A percentile compares a stretch with the other conserved stretches of the same genome.
phyloP scores from a whole-genome alignment of 2,797 vertebrate genomes.

The Myiotriccus ornatus region DNA sequence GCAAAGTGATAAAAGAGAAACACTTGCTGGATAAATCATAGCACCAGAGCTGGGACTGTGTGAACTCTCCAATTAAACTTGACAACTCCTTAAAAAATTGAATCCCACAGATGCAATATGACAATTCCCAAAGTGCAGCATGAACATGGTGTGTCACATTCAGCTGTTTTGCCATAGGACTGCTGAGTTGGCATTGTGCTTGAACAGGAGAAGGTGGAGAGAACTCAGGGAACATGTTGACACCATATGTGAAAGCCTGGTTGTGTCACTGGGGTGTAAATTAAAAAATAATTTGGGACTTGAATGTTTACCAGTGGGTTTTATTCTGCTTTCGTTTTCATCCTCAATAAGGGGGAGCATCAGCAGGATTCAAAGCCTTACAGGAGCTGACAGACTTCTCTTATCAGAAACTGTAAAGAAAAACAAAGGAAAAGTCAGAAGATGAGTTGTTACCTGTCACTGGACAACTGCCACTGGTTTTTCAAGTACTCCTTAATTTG shows the following conservation, averaged over 20 bases:
- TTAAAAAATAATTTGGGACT: background rate
- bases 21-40: conserved; percentile 55
- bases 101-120: conserved; percentile 47
- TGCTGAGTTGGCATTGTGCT: background rate
- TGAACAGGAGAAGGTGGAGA: background rate
- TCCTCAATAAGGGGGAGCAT: background rate
- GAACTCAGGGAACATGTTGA: background rate
- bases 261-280: background rate
- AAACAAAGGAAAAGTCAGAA: background rate
- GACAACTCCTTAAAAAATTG: conserved; percentile 63
- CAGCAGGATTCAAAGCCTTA: background rate
- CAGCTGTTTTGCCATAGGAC: background rate
- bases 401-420: background rate
- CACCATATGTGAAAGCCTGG: background rate
- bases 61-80: conserved; percentile 71
- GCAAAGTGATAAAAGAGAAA: conserved; percentile 58
- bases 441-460: background rate
- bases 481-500: conserved; percentile 36
- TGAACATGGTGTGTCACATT: background rate
- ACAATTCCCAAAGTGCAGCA: conserved; percentile 30
- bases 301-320: background rate
- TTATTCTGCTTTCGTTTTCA: background rate
- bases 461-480: background rate
- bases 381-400: background rate
- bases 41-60: conserved; percentile 58